Evolutionary conservation across 2,113 vertebrate species (phyloP).

Genomic region (Tonatia bakeri): DNA sequence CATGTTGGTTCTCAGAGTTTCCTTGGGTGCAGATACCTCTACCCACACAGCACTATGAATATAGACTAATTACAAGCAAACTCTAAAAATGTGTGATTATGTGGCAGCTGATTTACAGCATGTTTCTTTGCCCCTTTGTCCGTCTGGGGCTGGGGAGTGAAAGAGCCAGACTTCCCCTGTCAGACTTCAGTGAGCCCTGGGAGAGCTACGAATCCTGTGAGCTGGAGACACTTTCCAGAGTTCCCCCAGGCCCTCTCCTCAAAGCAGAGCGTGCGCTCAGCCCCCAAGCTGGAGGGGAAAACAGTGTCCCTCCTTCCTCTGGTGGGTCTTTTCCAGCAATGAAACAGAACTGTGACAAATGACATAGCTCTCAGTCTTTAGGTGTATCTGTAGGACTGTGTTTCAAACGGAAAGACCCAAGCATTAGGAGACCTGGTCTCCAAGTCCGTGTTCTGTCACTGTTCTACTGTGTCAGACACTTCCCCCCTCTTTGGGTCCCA

Average conservation of each 20-base stretch:
- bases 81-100: constrained; percentile 12
- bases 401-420: not conserved
- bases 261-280: not conserved
- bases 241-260: not conserved
- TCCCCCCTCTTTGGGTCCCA: not conserved
- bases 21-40: constrained; percentile 30
- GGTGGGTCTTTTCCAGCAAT: not conserved
- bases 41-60: constrained; percentile 41
- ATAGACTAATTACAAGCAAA: constrained; percentile 42
- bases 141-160: not conserved
- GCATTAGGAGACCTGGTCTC: not conserved
- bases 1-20: constrained; percentile 51
- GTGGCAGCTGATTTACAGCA: not conserved
- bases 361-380: not conserved
- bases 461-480: not conserved
- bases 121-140: not conserved
- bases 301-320: not conserved
- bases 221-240: not conserved
- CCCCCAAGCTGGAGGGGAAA: not conserved
- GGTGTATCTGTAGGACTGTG: not conserved
- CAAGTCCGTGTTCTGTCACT: not conserved
- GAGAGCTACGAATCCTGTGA: not conserved
- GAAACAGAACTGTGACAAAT: not conserved
- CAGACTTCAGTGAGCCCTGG: not conserved
- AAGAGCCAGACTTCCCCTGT: not conserved